Evolutionary conservation across 2,797 vertebrate genomes (phyloP).

Genomic region (Rallus crepitans): DNA sequence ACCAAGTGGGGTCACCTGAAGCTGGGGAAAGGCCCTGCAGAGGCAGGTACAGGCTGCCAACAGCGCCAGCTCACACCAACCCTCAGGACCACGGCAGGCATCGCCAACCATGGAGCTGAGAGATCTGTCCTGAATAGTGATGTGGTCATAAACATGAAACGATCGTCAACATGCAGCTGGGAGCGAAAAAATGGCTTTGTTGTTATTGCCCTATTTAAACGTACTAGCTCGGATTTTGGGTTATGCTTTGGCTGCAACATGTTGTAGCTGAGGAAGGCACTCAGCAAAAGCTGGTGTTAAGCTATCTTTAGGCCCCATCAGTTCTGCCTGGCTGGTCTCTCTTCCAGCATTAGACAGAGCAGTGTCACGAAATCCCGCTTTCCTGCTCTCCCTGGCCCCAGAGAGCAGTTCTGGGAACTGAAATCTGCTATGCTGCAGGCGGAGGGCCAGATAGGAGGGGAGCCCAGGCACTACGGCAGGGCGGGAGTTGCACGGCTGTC

Average conservation of each 20-base stretch:
- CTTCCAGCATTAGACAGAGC: background rate
- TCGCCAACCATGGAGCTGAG: fast-evolving
- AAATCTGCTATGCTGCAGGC: background rate
- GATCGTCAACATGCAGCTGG: background rate
- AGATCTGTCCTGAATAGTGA: fast-evolving
- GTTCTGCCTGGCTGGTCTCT: background rate
- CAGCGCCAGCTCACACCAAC: fast-evolving
- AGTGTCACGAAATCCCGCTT: slow-evolving; percentile 7
- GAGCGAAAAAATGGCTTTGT: background rate
- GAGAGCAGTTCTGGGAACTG: background rate
- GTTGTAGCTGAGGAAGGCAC: background rate
- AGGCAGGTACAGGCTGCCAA: background rate
- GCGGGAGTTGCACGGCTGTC: fast-evolving
- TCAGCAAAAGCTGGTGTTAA: background rate
- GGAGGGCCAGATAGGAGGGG: background rate
- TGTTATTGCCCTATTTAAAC: background rate
- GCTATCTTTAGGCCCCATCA: background rate
- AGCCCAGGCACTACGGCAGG: fast-evolving
- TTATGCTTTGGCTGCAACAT: background rate
- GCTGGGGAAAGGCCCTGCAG: background rate
- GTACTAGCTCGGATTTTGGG: background rate
- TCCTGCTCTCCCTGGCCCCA: background rate
- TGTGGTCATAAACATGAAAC: background rate
- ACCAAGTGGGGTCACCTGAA: background rate
- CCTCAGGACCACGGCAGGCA: background rate